A percentile compares a stretch with the other conserved stretches of the same genome.
These are phyloP conservation scores for Halcyon malimbica DNA, from an alignment of 2,113 vertebrate genomes.

Conservation along the genomic window DNA sequence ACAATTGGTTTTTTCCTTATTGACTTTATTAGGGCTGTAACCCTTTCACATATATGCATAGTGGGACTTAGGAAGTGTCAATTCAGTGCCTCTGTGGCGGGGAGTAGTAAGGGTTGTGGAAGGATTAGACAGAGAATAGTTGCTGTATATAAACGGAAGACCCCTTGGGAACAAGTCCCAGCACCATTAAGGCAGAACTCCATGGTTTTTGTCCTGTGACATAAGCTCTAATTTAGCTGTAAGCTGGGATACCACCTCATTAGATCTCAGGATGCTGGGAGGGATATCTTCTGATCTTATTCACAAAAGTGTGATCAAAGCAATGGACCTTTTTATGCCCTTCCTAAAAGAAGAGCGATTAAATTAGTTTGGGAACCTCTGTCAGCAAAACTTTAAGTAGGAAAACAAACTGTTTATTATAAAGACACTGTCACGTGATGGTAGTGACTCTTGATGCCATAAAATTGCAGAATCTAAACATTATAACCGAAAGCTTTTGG, in stretches of 20 bases:
- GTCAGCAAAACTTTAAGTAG: not conserved
- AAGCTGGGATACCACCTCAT: not conserved
- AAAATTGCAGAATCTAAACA: not conserved
- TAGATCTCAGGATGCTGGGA: not conserved
- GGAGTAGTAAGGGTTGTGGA: not conserved
- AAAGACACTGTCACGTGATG: not conserved
- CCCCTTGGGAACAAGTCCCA: not conserved
- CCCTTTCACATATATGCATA: not conserved
- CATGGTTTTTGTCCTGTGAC: not conserved
- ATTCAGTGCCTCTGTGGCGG: not conserved
- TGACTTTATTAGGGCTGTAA: not conserved
- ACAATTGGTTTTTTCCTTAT: not conserved
- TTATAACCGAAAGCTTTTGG: not conserved
- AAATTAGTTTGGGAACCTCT: not conserved
- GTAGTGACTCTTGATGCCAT: not conserved
- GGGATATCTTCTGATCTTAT: not conserved
- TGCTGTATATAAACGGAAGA: not conserved
- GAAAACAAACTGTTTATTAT: not conserved
- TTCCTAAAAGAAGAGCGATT: not conserved
- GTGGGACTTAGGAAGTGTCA: not conserved
- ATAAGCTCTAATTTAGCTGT: not conserved
- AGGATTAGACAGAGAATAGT: not conserved
- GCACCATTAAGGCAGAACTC: not conserved
- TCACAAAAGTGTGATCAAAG: not conserved
- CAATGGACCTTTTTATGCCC: not conserved